Base-by-base conservation (phyloP, 1,140 invertebrate species). In the Heliconius nattereri region DNA sequence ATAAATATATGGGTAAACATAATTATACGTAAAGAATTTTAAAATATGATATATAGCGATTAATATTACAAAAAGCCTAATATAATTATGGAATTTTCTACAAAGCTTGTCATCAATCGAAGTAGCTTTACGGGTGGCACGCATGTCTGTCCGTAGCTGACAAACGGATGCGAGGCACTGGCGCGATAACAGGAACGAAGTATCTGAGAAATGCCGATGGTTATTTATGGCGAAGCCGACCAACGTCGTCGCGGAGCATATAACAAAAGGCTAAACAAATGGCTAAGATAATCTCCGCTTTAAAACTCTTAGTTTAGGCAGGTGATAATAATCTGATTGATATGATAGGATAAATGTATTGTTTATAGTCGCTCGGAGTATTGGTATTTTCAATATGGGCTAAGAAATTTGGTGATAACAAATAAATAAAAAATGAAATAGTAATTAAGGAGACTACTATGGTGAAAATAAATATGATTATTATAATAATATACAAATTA, bases 191-290 rank as follows among this genome's bases (percentile, higher is more conserved):
- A 92, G 85, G 86, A 81, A 85, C 85, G 83, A 87, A 90, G 84
- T 89, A 89, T 92, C 90, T 90, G 76, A 89, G 91, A 89, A 90
- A 94, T 91, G 87, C 89, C 90, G 87, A 92, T 91, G 83, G 89
- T 93, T 90, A 94, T 94, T 94, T 92, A 94, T 91, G 90, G 87
- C 85, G 84, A 87, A 83, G 87, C 81, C 86, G 78, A 73, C 71
- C 88, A 81, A 86, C 84, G 85, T 88, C 83, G 85, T 88, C 82
- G 81, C 87, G 80, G 85, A 82, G 71, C 83, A 81, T 83, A 85
- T 81, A 89, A 94, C 91, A 93, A 93, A 93, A 92, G 89, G 84
- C 85, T 87, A 91, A 89, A 94, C 90, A 94, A 93, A 94, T 93
- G 91, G 86, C 83, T 81, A 79, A 87, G 90, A 93, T 94, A 92